Percentiles rank a stretch among this genome's conserved stretches.
Conservation (phyloP, 2,113 vertebrate genomes). For the Oophaga pumilio region DNA sequence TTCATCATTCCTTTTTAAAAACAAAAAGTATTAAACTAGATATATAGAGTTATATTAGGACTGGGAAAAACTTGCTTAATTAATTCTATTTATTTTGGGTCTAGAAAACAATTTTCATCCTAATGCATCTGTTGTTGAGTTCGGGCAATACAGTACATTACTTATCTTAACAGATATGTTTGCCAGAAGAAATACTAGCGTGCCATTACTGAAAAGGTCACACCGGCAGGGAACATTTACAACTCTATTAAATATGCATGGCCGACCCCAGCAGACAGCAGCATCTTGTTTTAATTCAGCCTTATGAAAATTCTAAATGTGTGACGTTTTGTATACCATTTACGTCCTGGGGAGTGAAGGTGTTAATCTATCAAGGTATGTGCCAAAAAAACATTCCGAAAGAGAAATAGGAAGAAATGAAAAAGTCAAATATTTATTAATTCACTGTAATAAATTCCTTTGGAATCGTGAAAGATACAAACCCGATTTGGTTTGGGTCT, state of each 20-base stretch:
- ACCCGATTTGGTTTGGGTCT: too few relatives aligned
- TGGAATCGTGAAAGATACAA: too few relatives aligned
- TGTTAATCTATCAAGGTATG: too few relatives aligned
- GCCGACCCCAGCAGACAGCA: background rate
- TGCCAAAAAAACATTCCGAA: too few relatives aligned
- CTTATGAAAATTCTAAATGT: background rate
- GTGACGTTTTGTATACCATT: background rate
- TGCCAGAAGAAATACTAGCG: background rate
- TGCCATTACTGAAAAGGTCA: background rate
- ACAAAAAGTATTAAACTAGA: background rate
- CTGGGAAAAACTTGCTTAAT: background rate
- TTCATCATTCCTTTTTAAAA: background rate
- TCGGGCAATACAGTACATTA: background rate
- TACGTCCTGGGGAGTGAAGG: too few relatives aligned
- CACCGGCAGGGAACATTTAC: background rate
- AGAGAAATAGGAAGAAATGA: too few relatives aligned
- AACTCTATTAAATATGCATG: conserved; percentile 8
- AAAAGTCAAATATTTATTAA: too few relatives aligned
- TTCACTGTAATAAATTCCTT: too few relatives aligned
- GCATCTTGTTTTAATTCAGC: background rate
- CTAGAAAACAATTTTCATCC: background rate
- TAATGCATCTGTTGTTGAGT: background rate
- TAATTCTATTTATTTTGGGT: background rate
- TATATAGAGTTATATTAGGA: background rate
- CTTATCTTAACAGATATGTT: conserved; percentile 2